Conservation (phyloP, 64 coral and sea anemone species). For the Porites australiensis region DNA sequence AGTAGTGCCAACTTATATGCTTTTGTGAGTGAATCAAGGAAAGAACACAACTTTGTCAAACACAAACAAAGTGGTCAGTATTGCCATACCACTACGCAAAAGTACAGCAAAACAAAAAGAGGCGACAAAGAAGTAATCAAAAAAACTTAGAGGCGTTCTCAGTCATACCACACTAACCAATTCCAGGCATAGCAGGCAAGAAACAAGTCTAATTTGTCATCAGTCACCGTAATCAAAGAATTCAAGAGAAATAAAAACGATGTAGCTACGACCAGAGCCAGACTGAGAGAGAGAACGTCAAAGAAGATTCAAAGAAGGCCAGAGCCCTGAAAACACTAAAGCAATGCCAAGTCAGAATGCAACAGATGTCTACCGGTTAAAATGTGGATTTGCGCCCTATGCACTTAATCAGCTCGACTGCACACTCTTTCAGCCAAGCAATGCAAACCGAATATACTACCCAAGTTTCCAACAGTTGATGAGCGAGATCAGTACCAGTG, state of each 20-base stretch:
- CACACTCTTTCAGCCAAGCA: constrained; percentile 2
- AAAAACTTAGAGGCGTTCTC: constrained; percentile 68
- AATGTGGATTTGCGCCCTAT: constrained; percentile 54
- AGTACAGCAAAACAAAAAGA: constrained; percentile 44
- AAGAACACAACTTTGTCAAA: constrained; percentile 49
- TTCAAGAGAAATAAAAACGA: background rate
- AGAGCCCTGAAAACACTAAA: constrained; percentile 66
- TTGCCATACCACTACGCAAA: constrained; percentile 24
- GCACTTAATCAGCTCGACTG: constrained; percentile 37
- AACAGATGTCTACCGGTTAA: constrained; percentile 32
- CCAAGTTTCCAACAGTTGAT: constrained; percentile 67
- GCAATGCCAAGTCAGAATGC: constrained; percentile 53
- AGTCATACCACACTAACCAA: constrained; percentile 66
- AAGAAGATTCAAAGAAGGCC: constrained; percentile 55
- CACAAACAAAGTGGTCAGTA: constrained; percentile 32
- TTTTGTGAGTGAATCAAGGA: constrained; percentile 59
- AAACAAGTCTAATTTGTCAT: constrained; percentile 40
- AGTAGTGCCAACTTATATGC: constrained; percentile 18
- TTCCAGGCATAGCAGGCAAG: constrained; percentile 75
- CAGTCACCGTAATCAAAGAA: background rate
- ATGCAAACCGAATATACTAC: constrained; percentile 22
- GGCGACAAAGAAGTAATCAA: constrained; percentile 60
- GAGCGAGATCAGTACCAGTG: constrained; percentile 29
- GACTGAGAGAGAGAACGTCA: background rate
- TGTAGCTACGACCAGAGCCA: background rate